These are phyloP conservation scores for Epirrhoe alternata DNA, from an alignment of 2,888 invertebrate genomes.

Conservation along the genomic window DNA sequence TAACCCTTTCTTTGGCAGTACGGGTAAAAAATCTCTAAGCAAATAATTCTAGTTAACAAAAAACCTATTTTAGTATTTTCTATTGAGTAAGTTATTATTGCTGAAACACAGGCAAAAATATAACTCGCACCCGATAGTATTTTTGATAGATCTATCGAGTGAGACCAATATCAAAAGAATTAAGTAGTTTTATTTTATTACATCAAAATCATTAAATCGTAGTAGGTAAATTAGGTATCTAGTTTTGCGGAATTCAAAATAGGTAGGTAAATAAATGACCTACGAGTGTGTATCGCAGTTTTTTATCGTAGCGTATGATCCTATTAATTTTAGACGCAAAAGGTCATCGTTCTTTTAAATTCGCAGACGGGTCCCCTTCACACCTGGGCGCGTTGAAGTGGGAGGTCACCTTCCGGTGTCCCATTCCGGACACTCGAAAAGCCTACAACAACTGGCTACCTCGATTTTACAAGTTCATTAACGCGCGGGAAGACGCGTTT, in stretches of 20 bases:
- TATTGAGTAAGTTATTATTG: too few species aligned
- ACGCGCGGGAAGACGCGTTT: slow-evolving; percentile 22
- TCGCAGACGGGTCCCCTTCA: slow-evolving; percentile 54
- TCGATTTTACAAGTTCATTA: slow-evolving; percentile 37
- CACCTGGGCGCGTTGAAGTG: slow-evolving; percentile 48
- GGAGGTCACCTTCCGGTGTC: slow-evolving; percentile 53
- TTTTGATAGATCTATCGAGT: neutral
- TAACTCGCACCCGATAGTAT: too few species aligned
- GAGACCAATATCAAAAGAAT: neutral
- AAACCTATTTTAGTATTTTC: too few species aligned
- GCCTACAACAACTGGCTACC: slow-evolving; percentile 25
- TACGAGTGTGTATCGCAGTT: slow-evolving; percentile 17
- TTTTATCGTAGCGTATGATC: slow-evolving; percentile 20
- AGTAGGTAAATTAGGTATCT: neutral
- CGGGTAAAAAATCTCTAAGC: too few species aligned
- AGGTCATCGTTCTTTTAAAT: slow-evolving; percentile 49
- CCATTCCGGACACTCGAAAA: slow-evolving; percentile 43
- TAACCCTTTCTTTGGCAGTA: too few species aligned
- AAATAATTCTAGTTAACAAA: too few species aligned
- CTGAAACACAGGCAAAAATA: too few species aligned
- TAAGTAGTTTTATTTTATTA: neutral
- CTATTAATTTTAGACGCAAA: slow-evolving; percentile 37
- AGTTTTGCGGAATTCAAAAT: slow-evolving; percentile 20
- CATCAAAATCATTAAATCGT: neutral
- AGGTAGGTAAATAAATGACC: slow-evolving; percentile 17